Percentiles rank a stretch among this genome's conserved stretches.
Conservation (phyloP, 1,140 invertebrate species). For the Caenorhabditis tropicalis region DNA sequence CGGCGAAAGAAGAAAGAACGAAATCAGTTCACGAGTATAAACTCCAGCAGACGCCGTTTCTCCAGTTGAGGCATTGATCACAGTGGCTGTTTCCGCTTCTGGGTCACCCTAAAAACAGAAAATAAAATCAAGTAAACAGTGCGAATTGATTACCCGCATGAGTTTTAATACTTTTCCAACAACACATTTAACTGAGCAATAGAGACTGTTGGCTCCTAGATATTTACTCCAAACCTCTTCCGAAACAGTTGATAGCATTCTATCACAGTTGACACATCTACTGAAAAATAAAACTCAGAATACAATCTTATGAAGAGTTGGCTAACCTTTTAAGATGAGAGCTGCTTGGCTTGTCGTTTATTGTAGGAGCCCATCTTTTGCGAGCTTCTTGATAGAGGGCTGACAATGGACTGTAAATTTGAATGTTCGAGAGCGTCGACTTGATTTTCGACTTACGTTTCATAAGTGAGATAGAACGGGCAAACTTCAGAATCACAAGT, state of each 20-base stretch:
- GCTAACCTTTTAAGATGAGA: neutral
- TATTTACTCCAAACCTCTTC: neutral
- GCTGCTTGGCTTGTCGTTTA: neutral
- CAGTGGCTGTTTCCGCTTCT: slow-evolving; percentile 7
- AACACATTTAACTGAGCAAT: slow-evolving; percentile 19
- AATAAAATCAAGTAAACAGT: neutral
- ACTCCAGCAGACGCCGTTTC: neutral
- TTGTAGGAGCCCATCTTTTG: neutral
- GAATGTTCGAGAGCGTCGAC: neutral
- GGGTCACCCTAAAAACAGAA: neutral
- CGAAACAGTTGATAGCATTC: neutral
- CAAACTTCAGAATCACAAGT: slow-evolving; percentile 26
- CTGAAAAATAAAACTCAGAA: neutral
- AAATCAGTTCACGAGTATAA: neutral
- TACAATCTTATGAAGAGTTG: neutral
- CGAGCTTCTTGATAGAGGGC: slow-evolving; percentile 30
- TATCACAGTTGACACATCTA: slow-evolving; percentile 10
- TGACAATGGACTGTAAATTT: neutral
- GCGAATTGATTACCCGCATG: neutral
- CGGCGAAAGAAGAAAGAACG: neutral
- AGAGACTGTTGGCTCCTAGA: neutral
- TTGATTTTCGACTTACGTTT: neutral
- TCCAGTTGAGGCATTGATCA: neutral
- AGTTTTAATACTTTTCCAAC: neutral
- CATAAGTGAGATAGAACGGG: neutral